These are phyloP conservation scores for Podocnemis expansa DNA, from an alignment of 2,113 vertebrate species.

Conservation along the genomic window DNA sequence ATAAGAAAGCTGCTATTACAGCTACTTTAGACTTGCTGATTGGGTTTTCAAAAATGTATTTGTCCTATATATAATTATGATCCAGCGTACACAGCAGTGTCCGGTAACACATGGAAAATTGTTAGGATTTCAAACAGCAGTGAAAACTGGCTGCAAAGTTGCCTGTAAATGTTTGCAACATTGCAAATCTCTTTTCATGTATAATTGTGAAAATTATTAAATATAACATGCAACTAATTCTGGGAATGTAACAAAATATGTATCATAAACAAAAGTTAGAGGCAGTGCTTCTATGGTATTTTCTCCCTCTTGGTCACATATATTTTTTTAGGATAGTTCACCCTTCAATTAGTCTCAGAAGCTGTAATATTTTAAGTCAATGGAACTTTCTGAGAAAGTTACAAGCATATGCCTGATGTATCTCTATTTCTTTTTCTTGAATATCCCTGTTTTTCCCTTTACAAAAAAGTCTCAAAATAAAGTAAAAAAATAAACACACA, in stretches of 20 bases:
- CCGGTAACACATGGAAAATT: background rate
- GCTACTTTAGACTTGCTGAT: background rate
- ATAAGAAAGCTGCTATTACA: background rate
- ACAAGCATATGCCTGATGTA: background rate
- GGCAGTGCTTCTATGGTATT: background rate
- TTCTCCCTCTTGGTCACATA: background rate
- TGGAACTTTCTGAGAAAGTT: background rate
- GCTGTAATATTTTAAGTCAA: background rate
- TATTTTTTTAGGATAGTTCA: background rate
- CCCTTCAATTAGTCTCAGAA: background rate
- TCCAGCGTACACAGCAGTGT: background rate
- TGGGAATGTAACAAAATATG: background rate
- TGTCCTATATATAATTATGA: background rate
- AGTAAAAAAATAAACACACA: background rate
- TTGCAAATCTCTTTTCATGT: background rate
- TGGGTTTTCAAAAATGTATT: background rate
- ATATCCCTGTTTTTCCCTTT: background rate
- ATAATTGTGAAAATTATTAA: background rate
- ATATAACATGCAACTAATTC: background rate
- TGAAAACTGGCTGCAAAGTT: background rate
- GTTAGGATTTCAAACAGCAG: background rate
- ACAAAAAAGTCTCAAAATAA: background rate
- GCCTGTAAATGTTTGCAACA: background rate
- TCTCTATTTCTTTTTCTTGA: background rate
- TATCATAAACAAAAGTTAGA: background rate